Base-by-base conservation (phyloP, 2,113 vertebrate species). In the Xenopus tropicalis region DNA sequence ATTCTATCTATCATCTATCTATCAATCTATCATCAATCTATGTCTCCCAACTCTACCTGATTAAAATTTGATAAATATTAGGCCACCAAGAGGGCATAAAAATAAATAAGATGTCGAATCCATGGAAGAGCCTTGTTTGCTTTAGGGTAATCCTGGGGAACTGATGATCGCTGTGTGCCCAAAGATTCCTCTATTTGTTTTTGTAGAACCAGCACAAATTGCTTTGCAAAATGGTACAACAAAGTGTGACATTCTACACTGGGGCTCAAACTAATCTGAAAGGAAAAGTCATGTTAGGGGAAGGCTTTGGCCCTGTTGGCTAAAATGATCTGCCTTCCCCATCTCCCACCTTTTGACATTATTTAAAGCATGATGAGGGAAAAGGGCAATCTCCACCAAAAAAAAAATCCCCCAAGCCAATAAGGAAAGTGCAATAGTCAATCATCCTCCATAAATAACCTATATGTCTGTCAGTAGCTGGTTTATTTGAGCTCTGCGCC, bases 391-490 rank as follows among this genome's bases (percentile, higher is more conserved):
- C 17, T 43, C 67, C 66, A 22, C 21, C 16, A 19, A 57, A 57
- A n/a, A 57, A 20, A 13, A 37, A 37, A 6, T 37, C 29, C 29
- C 62, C 14, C 29, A 42, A 76, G 77, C 78, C 25, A 70, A 81
- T 25, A 82, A 83, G 59, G 72, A 78, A 79, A 23, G n/a, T 72
- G 77, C 77, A 87, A 86, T 83, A 88, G 88, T 88, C 87, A 89
- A 89, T 80, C 83, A 86, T 85, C 88, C 86, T 82, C 81, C 83
- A 82, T 81, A 89, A 86, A 88, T 84, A 89, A 82, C 68, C 20
- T 61, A 82, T 78, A 82, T 83, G 83, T 85, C 87, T 90, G 85
- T 88, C 88, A 87, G 88, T 89, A 90, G 86, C 85, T 74, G 48
- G 83, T 88, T 90, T 89, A 86, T 88, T 89, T 89, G 86, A 79